These are phyloP conservation scores for Hylomyscus alleni DNA, from an alignment of 2,797 vertebrate genomes.

Conservation along the genomic window DNA sequence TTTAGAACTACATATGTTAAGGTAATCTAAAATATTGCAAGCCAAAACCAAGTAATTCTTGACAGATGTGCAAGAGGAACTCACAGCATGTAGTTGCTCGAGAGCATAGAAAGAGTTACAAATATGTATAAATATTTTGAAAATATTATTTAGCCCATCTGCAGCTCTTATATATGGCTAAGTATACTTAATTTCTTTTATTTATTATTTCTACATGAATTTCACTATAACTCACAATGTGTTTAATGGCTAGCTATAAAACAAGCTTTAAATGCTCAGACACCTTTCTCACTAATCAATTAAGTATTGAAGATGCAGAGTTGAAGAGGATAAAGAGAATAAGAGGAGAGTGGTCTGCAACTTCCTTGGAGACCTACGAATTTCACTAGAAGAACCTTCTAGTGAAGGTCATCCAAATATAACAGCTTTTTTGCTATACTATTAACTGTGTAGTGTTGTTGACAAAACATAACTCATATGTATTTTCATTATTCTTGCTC, in stretches of 20 bases:
- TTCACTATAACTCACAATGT: constrained; percentile 38
- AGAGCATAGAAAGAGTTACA: constrained; percentile 70
- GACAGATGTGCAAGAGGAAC: constrained; percentile 57
- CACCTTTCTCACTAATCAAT: constrained; percentile 5
- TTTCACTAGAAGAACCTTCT: neutral
- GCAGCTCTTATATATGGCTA: constrained; percentile 53
- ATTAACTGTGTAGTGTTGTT: neutral
- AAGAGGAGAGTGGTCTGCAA: neutral
- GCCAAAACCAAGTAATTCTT: constrained; percentile 72
- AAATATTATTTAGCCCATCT: constrained; percentile 74
- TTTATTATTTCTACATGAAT: constrained; percentile 43
- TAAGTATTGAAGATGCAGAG: neutral
- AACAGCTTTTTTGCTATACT: neutral
- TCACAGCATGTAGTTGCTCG: constrained; percentile 54
- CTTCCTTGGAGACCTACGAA: neutral
- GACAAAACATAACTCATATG: neutral
- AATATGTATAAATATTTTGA: constrained; percentile 70
- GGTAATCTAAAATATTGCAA: constrained; percentile 78
- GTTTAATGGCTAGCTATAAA: constrained; percentile 39
- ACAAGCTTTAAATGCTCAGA: neutral
- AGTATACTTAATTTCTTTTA: constrained; percentile 58
- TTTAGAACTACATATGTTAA: constrained; percentile 76
- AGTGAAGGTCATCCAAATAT: neutral
- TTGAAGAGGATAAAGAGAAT: neutral
- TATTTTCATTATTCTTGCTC: neutral